Percentiles rank a stretch among this genome's conserved stretches.
phyloP scores from a whole-genome alignment of 2,113 vertebrate genomes.

The Azemiops feae region DNA sequence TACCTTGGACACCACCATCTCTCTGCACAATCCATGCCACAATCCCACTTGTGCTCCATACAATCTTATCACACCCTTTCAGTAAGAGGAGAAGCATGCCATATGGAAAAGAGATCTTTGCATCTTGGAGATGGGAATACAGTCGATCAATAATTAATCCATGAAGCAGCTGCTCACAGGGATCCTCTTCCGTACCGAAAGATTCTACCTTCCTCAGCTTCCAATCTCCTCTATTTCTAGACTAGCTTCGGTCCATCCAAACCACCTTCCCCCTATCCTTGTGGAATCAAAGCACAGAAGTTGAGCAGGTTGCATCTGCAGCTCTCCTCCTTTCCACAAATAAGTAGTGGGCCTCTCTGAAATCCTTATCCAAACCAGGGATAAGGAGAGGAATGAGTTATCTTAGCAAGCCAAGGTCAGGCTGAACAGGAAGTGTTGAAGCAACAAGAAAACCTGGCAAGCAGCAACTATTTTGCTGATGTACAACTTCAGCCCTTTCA shows the following conservation, averaged over 20 bases:
- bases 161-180: background rate
- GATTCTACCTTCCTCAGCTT: background rate
- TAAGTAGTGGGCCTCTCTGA: background rate
- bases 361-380: background rate
- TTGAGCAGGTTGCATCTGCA: background rate
- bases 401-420: background rate
- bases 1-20: background rate
- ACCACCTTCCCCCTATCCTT: background rate
- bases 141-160: background rate
- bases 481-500: background rate
- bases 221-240: background rate
- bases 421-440: slow-evolving; percentile 20
- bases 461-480: background rate
- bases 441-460: slow-evolving; percentile 11
- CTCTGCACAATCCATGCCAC: background rate
- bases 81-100: background rate
- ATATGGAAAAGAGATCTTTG: background rate
- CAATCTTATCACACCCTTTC: background rate
- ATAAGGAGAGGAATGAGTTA: too few species aligned
- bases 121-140: background rate
- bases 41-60: background rate
- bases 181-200: background rate
- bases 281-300: background rate
- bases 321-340: too few species aligned
- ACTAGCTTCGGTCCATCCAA: background rate